Percentiles rank a stretch among this genome's conserved stretches.
Evolutionary conservation across 2,113 vertebrate species (phyloP).

Genomic region (Fulica atra): DNA sequence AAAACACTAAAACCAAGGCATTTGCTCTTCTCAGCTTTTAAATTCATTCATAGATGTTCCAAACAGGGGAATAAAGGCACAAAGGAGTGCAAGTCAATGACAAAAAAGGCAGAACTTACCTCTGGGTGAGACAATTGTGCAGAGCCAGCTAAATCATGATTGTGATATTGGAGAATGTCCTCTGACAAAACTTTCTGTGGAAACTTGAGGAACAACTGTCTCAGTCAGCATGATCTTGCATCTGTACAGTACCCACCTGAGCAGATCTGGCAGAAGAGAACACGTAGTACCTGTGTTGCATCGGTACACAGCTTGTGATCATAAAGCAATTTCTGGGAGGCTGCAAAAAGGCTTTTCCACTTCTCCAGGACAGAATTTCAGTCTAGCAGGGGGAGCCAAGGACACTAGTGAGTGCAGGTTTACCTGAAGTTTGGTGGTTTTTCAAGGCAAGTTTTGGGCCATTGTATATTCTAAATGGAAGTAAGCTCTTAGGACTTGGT

Average conservation of each 20-base stretch:
- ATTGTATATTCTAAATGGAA: neutral
- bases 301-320: neutral
- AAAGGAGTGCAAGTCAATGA: neutral
- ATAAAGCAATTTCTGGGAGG: neutral
- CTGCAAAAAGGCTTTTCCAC: neutral
- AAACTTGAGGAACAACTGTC: constrained; percentile 14
- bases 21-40: neutral
- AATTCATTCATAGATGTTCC: neutral
- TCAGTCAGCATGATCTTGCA: neutral
- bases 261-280: neutral
- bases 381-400: neutral
- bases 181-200: neutral
- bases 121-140: neutral
- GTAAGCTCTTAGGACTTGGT: neutral
- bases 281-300: neutral
- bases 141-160: neutral
- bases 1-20: neutral
- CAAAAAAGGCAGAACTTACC: neutral
- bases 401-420: neutral
- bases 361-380: neutral
- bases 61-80: neutral
- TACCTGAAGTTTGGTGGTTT: rapidly evolving
- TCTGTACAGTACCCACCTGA: neutral
- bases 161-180: neutral
- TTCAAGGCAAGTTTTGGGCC: neutral